These are phyloP conservation scores for Drosophila percnosoma DNA, from an alignment of 2,888 invertebrate genomes.

Conservation along the genomic window DNA sequence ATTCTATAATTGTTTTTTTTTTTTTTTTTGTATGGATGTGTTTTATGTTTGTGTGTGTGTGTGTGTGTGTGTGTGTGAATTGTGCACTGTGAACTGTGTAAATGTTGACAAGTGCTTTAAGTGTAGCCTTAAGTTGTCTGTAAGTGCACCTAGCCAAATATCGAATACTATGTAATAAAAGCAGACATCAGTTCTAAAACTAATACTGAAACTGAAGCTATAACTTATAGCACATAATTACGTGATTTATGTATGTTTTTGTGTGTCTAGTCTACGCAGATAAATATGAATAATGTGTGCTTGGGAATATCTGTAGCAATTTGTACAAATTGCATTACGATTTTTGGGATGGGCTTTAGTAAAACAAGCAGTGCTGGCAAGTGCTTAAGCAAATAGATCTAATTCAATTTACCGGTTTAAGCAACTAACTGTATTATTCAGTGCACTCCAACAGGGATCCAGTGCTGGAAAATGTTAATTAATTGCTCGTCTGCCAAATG, in stretches of 20 bases:
- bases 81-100: constrained; percentile 43
- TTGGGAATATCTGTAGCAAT: constrained; percentile 20
- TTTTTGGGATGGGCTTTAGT: background rate
- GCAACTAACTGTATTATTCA: background rate
- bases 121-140: constrained; percentile 52
- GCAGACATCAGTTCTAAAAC: constrained; percentile 13
- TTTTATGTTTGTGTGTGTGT: background rate
- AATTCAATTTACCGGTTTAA: background rate
- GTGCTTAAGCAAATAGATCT: background rate
- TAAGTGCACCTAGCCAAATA: constrained; percentile 47
- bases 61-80: background rate
- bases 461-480: background rate
- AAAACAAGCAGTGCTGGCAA: background rate
- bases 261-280: constrained; percentile 35
- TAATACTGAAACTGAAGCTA: constrained; percentile 14
- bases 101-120: constrained; percentile 53
- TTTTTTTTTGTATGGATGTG: background rate
- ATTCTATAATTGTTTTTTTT: background rate
- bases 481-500: background rate
- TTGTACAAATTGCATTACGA: constrained; percentile 1
- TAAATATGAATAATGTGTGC: constrained; percentile 33
- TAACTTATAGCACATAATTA: constrained; percentile 33
- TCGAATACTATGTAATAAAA: constrained; percentile 16
- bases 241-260: constrained; percentile 10
- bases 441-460: background rate